Evolutionary conservation across 2,888 invertebrate genomes (phyloP).

Genomic region (Cheilosia vulpina): DNA sequence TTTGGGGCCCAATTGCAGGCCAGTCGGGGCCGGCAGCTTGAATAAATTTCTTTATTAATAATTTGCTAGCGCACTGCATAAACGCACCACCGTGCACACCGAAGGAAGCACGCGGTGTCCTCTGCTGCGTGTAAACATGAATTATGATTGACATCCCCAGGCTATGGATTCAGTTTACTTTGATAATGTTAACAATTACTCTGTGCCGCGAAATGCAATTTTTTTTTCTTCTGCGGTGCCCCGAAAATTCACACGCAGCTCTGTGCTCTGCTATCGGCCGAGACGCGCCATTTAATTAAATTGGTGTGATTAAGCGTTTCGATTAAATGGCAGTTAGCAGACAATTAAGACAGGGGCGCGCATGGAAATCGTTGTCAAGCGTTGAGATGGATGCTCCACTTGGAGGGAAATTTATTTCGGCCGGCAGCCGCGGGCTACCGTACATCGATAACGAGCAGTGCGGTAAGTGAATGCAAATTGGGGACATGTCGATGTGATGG

Average conservation of each 20-base stretch:
- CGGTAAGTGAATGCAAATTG: conserved; percentile 65
- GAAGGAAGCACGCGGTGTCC: conserved; percentile 28
- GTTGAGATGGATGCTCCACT: conserved; percentile 57
- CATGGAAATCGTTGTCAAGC: conserved; percentile 71
- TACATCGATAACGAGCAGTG: conserved; percentile 52
- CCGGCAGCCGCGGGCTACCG: conserved; percentile 26
- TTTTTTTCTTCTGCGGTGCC: neutral
- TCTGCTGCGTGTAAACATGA: conserved; percentile 71
- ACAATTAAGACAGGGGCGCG: conserved; percentile 66
- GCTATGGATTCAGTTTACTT: conserved; percentile 75
- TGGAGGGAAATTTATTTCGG: conserved; percentile 55
- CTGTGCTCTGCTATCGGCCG: neutral
- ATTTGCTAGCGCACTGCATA: conserved; percentile 53
- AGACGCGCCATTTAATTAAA: conserved; percentile 65
- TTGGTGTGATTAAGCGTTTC: conserved; percentile 74
- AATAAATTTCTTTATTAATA: conserved; percentile 78
- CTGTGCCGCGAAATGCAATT: conserved; percentile 44
- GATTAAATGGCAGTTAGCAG: conserved; percentile 73
- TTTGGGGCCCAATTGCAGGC: conserved; percentile 46
- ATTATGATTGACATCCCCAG: conserved; percentile 74
- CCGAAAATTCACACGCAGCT: conserved; percentile 6
- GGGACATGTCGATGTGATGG: conserved; percentile 36
- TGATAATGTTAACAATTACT: conserved; percentile 75
- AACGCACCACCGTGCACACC: neutral
- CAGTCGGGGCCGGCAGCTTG: conserved; percentile 61